A percentile compares a stretch with the other conserved stretches of the same genome.
phyloP scores from a whole-genome alignment of 2,797 vertebrate genomes.

The Sciurus vulgaris region DNA sequence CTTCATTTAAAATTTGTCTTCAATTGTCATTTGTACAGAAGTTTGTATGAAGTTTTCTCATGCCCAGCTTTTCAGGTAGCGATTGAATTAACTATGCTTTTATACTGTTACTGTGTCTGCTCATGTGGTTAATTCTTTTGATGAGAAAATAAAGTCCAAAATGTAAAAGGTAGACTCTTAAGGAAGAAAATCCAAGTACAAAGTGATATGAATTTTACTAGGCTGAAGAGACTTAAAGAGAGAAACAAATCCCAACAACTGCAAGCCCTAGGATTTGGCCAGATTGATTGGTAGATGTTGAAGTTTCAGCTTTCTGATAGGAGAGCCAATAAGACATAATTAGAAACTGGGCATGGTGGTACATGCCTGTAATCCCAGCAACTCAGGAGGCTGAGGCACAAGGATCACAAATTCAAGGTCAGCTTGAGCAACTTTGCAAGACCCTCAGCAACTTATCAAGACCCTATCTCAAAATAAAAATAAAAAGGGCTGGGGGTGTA shows the following conservation, averaged over 20 bases:
- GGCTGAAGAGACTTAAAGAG: not conserved
- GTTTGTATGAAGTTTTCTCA: slow-evolving; percentile 56
- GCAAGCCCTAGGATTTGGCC: not conserved
- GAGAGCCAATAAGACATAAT: not conserved
- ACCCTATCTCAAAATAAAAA: too few species aligned
- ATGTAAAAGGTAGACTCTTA: slow-evolving; percentile 39
- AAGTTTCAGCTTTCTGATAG: not conserved
- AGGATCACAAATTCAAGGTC: too few species aligned
- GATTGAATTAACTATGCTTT: slow-evolving; percentile 19
- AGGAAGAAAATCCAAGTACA: slow-evolving; percentile 52
- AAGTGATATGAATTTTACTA: not conserved
- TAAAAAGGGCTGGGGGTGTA: too few species aligned
- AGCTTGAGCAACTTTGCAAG: too few species aligned
- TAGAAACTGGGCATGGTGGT: not conserved
- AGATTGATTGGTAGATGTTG: not conserved
- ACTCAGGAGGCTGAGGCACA: too few species aligned
- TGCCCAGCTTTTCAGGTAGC: not conserved
- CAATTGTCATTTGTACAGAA: slow-evolving; percentile 29
- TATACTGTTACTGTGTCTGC: not conserved
- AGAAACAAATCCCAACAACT: not conserved
- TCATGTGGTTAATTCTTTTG: not conserved
- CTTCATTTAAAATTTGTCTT: slow-evolving; percentile 47
- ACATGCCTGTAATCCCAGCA: too few species aligned
- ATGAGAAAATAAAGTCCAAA: slow-evolving; percentile 11
- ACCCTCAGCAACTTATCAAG: too few species aligned